Conservation (phyloP, 2,797 vertebrate genomes). For the Loriculus beryllinus region DNA sequence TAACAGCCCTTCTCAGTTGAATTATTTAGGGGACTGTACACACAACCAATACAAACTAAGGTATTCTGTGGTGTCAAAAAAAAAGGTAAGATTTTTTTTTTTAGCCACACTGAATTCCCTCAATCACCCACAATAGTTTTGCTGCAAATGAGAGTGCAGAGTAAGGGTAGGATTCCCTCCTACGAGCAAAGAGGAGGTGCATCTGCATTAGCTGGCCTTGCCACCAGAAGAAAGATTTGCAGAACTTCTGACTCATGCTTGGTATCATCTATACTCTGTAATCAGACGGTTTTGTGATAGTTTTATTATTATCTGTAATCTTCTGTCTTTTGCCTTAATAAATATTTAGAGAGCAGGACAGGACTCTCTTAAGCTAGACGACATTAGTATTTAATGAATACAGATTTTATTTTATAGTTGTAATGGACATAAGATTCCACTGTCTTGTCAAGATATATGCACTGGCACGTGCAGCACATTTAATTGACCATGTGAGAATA, state of each 20-base stretch:
- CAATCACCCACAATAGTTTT: not conserved
- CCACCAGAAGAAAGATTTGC: not conserved
- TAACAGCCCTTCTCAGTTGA: not conserved
- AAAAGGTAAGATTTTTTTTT: not conserved
- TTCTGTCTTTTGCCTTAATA: not conserved
- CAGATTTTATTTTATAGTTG: not conserved
- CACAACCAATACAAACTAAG: not conserved
- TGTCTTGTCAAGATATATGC: not conserved
- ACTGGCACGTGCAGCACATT: not conserved
- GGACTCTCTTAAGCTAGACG: not conserved
- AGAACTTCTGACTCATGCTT: not conserved
- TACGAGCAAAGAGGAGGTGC: not conserved
- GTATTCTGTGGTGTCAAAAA: not conserved
- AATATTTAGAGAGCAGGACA: not conserved
- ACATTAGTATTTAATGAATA: not conserved
- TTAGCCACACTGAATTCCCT: not conserved
- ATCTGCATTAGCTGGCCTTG: not conserved
- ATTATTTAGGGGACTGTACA: not conserved
- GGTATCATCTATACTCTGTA: not conserved
- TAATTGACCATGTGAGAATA: not conserved
- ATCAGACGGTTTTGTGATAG: not conserved
- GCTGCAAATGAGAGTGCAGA: not conserved
- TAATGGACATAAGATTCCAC: not conserved
- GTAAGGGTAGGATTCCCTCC: not conserved
- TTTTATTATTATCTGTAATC: not conserved